Percentiles rank a stretch among this genome's conserved stretches.
Evolutionary conservation across 2,888 invertebrate species (phyloP).

Genomic region (Zygogramma bicolorata): DNA sequence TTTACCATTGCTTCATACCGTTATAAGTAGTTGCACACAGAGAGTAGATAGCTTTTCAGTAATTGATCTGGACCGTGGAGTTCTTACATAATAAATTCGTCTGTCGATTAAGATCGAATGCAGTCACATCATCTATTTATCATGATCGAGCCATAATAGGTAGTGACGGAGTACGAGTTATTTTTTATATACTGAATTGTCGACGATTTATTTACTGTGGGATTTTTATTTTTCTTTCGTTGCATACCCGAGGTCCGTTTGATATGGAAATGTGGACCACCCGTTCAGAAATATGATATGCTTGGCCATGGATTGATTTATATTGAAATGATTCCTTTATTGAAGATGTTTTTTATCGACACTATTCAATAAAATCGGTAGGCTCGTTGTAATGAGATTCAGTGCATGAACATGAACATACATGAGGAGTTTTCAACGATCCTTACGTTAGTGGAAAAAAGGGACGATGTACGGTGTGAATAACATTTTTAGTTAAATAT

Average conservation of each 20-base stretch:
- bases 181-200: slow-evolving; percentile 17
- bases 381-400: no score
- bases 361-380: no score
- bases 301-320: neutral
- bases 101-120: slow-evolving; percentile 25
- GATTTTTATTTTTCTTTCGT: slow-evolving; percentile 12
- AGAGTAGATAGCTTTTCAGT: slow-evolving; percentile 28
- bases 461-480: no score
- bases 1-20: slow-evolving; percentile 47
- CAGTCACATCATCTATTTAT: slow-evolving; percentile 23
- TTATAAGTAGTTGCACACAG: slow-evolving; percentile 41
- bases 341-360: neutral
- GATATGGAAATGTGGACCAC: slow-evolving; percentile 20
- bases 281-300: neutral
- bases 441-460: no score
- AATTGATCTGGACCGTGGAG: slow-evolving; percentile 30
- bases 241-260: neutral
- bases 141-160: slow-evolving; percentile 22
- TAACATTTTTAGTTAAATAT: no score
- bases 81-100: slow-evolving; percentile 24
- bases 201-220: slow-evolving; percentile 12
- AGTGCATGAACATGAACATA: no score
- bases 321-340: neutral
- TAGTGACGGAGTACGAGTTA: slow-evolving; percentile 14
- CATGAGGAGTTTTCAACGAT: no score